Percentiles rank a stretch among this genome's conserved stretches.
Conservation (phyloP, 2,888 invertebrate species). For the Eupithecia tripunctaria region DNA sequence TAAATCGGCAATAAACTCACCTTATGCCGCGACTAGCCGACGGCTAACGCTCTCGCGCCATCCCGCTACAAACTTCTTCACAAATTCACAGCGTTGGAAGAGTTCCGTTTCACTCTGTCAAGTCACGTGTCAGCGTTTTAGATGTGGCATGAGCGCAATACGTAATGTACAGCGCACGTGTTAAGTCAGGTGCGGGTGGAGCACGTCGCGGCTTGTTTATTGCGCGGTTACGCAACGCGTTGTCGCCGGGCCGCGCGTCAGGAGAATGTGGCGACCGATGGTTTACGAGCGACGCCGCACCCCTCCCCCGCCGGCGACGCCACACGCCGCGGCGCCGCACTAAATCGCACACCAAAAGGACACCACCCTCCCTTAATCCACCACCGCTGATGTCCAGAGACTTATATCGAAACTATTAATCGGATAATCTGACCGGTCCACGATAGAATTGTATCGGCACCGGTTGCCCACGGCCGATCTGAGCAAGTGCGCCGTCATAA, state of each 20-base stretch:
- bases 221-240: slow-evolving; percentile 84
- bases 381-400: slow-evolving; percentile 70
- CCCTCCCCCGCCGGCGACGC: slow-evolving; percentile 77
- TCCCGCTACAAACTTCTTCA: slow-evolving; percentile 78
- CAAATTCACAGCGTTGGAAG: slow-evolving; percentile 73
- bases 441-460: slow-evolving; percentile 78
- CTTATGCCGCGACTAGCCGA: slow-evolving; percentile 80
- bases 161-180: slow-evolving; percentile 80
- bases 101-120: slow-evolving; percentile 76
- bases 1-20: slow-evolving; percentile 84
- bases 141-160: slow-evolving; percentile 79
- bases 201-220: slow-evolving; percentile 76
- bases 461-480: slow-evolving; percentile 74
- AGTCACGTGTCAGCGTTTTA: slow-evolving; percentile 82
- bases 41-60: slow-evolving; percentile 78
- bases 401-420: slow-evolving; percentile 82
- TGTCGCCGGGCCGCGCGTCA: slow-evolving; percentile 84
- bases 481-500: slow-evolving; percentile 83
- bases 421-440: slow-evolving; percentile 80
- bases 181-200: slow-evolving; percentile 72
- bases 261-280: slow-evolving; percentile 83
- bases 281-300: slow-evolving; percentile 81
- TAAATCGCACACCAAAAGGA: slow-evolving; percentile 83
- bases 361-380: slow-evolving; percentile 80
- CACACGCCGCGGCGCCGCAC: slow-evolving; percentile 83